phyloP scores from a whole-genome alignment of 2,113 vertebrate genomes.

The Thamnaconus septentrionalis region DNA sequence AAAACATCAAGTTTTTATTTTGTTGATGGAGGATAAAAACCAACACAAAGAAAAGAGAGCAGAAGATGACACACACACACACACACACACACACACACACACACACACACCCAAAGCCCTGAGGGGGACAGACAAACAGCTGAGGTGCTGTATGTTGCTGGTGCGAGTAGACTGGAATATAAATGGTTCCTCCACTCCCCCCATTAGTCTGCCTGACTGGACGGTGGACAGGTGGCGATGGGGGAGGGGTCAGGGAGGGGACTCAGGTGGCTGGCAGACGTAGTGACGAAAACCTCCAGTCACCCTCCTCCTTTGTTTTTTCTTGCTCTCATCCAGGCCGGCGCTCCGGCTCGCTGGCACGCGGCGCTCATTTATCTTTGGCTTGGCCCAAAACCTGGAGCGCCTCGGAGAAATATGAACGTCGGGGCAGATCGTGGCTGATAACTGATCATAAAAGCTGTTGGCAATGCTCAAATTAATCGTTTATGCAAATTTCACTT shows the following conservation, averaged over 20 bases:
- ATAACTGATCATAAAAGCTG: too few relatives aligned
- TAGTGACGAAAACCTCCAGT: conserved; percentile 19
- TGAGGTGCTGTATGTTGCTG: conserved; percentile 41
- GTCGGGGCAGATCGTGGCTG: too few relatives aligned
- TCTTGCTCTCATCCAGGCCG: conserved; percentile 44
- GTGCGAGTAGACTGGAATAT: conserved; percentile 46
- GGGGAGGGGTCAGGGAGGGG: conserved; percentile 29
- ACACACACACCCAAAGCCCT: conserved; percentile 26
- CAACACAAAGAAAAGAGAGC: not conserved
- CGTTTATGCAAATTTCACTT: too few relatives aligned
- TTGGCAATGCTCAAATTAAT: too few relatives aligned
- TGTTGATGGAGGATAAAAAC: not conserved
- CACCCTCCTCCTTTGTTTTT: conserved; percentile 1
- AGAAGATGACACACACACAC: conserved; percentile 6
- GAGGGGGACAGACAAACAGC: conserved; percentile 18
- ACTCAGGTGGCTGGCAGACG: conserved; percentile 59
- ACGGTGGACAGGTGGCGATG: conserved; percentile 31
- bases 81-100: conserved; percentile 4
- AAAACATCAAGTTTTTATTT: not conserved
- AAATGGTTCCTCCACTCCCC: conserved; percentile 41
- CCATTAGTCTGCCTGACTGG: conserved; percentile 61
- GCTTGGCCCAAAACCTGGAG: conserved; percentile 33
- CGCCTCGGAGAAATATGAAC: conserved; percentile 10
- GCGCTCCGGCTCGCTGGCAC: conserved; percentile 42
- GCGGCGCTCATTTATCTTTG: conserved; percentile 50